Base-by-base conservation (phyloP, 2,888 invertebrate species). In the Amphipoea oculea region DNA sequence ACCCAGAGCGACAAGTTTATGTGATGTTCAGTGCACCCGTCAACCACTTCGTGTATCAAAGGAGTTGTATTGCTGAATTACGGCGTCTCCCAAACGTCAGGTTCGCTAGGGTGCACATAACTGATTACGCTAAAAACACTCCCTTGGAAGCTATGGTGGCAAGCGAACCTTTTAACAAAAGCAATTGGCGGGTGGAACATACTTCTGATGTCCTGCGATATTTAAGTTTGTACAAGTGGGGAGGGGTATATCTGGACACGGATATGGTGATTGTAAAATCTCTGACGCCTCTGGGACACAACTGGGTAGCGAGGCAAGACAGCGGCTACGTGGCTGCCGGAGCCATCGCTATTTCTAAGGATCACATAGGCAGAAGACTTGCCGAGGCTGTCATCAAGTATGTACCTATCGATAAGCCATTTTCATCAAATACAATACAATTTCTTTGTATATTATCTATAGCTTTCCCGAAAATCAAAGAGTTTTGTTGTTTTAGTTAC, bases 181-280 rank as follows among this genome's bases (percentile, higher is more conserved):
- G 97, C 51, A 86, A 90, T 3, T 98, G 97, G 96, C 81, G 81
- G 29, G 74, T 89, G 4, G 82, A 89, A 51, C 98, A 98, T 89
- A 97, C 98, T 67, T 97, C 98, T 69, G 98, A 98, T 90, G 95
- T 98, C 3, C 94, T 98, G 29, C 94, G 98, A 85, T 98, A 97
- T 89, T 90, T 98, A 69, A 97, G 98, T 0, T 94, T 98, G 9
- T 98, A 98, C 97, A 98, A 98, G 91, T 98, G 97, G 92, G 98
- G 98, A 20, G 98, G 98, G 0, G 14, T 76, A 1, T 98, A 98
- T 91, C 93, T 98, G 74, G 98, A 98, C 89, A 94, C 98, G 86
- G 98, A 98, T 92, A 97, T 98, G 5, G 96, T 98, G 23, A 97
- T 98, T 4, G 97, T 97, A 36, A 98, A 97, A 85, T 95, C 97